phyloP scores from a whole-genome alignment of 2,113 vertebrate genomes.

The Sitta europaea region DNA sequence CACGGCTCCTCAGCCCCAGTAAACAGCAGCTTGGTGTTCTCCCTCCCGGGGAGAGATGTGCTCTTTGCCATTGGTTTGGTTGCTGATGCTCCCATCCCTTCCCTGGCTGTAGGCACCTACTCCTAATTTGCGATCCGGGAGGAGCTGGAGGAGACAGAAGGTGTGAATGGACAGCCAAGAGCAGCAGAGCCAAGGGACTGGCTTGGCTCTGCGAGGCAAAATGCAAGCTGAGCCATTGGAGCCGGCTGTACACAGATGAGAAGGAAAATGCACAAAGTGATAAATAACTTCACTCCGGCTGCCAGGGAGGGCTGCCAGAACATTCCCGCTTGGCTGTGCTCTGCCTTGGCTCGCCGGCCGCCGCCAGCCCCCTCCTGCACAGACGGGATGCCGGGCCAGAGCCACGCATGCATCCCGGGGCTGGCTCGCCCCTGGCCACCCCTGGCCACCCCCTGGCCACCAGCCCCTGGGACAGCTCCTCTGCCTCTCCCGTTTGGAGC shows the following conservation, averaged over 20 bases:
- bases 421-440: fast-evolving
- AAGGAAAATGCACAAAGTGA: constrained; percentile 72
- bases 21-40: neutral
- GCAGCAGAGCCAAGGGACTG: constrained; percentile 60
- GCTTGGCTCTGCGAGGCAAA: constrained; percentile 64
- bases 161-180: constrained; percentile 70
- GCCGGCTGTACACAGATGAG: constrained; percentile 69
- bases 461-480: fast-evolving
- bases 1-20: neutral
- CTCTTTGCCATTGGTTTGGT: neutral
- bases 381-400: constrained; percentile 39
- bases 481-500: neutral
- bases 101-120: neutral
- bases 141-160: constrained; percentile 71
- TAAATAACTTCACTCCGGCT: constrained; percentile 68
- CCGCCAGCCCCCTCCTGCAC: constrained; percentile 13
- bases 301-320: constrained; percentile 69
- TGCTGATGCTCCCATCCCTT: neutral
- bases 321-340: constrained; percentile 66
- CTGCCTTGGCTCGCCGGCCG: constrained; percentile 28
- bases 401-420: constrained; percentile 12
- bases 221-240: constrained; percentile 72
- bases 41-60: neutral
- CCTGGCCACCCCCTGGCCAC: neutral
- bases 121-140: constrained; percentile 34